Conservation (phyloP, 2,797 vertebrate genomes). For the Morelia viridis region DNA sequence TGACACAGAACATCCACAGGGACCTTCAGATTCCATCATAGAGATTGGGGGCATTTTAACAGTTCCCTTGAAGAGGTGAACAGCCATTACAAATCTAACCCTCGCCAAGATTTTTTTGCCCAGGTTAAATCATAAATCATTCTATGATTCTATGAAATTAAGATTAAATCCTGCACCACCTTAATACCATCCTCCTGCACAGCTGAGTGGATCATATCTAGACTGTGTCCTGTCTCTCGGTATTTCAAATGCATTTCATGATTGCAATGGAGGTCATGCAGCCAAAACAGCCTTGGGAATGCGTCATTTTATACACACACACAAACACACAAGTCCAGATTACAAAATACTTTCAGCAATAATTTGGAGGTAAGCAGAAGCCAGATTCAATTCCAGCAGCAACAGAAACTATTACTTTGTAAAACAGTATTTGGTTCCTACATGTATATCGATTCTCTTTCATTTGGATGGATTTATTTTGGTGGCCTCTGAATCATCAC, state of each 20-base stretch:
- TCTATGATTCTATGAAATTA: no score
- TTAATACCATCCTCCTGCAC: neutral
- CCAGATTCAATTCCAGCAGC: neutral
- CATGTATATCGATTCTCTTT: neutral
- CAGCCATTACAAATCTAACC: neutral
- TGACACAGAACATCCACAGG: neutral
- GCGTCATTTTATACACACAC: neutral
- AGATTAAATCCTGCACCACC: neutral
- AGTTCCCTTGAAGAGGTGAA: neutral
- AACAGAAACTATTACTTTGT: neutral
- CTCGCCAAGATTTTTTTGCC: neutral
- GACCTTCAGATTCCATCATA: neutral
- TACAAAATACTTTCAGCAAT: slow-evolving; percentile 47
- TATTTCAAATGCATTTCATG: neutral
- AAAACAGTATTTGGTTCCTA: neutral
- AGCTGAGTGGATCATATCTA: neutral
- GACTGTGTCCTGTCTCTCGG: neutral
- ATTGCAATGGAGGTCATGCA: neutral
- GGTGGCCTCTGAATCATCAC: slow-evolving; percentile 6
- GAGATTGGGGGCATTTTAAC: neutral
- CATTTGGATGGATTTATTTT: slow-evolving; percentile 17
- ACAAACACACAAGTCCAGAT: no score
- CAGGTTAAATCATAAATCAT: no score
- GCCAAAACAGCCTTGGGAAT: neutral
- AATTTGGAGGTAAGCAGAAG: neutral